Percentiles rank a stretch among this genome's conserved stretches.
phyloP scores from a whole-genome alignment of 2,797 vertebrate species.

The Spinus olivaceus region DNA sequence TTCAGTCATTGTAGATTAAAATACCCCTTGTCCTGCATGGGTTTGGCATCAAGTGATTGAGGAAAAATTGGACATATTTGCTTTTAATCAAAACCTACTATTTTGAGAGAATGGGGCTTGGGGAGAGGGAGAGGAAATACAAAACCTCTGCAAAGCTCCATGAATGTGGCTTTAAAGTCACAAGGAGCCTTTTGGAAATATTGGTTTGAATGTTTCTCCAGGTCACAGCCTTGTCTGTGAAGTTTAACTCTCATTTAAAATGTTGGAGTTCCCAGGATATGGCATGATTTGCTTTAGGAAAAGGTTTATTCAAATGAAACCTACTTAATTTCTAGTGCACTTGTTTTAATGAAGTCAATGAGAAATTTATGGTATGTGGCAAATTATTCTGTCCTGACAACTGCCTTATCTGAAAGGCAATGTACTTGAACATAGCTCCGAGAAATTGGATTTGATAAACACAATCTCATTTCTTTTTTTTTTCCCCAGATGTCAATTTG shows the following conservation, averaged over 20 bases:
- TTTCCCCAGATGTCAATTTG: background rate
- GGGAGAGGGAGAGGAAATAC: background rate
- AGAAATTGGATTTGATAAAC: constrained; percentile 35
- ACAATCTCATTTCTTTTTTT: background rate
- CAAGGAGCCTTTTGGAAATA: background rate
- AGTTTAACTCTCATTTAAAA: background rate
- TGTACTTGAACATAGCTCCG: background rate
- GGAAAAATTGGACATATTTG: background rate
- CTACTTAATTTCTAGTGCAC: constrained; percentile 26
- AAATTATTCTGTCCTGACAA: constrained; percentile 4
- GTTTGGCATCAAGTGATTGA: background rate
- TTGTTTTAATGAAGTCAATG: constrained; percentile 42
- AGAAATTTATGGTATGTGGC: background rate
- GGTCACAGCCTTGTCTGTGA: background rate
- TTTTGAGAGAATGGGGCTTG: background rate
- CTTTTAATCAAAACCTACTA: background rate
- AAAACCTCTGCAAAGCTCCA: background rate
- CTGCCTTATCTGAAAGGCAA: background rate
- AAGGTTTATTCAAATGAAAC: constrained; percentile 26
- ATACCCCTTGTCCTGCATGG: background rate
- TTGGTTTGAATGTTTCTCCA: background rate
- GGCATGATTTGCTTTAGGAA: background rate
- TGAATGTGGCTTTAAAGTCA: background rate
- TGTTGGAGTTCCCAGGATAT: background rate
- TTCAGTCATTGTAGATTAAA: background rate